phyloP scores from a whole-genome alignment of 2,113 vertebrate genomes.

The Otus sunia region DNA sequence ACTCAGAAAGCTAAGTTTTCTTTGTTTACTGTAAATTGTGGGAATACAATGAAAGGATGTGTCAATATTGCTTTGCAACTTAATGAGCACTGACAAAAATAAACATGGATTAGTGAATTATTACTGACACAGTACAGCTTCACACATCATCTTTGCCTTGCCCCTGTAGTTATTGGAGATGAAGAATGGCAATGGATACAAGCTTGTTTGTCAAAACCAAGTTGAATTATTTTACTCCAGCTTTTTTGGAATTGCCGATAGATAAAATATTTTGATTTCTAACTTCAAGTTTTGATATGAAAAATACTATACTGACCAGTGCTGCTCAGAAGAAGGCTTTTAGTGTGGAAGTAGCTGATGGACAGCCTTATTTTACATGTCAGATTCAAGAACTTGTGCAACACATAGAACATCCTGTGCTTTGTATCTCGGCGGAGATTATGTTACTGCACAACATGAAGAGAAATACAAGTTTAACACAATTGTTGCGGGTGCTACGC shows the following conservation, averaged over 20 bases:
- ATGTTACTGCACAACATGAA: neutral
- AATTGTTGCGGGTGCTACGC: accelerated
- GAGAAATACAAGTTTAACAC: neutral
- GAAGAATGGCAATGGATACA: neutral
- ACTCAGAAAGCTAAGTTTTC: neutral
- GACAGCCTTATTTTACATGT: neutral
- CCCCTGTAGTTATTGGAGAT: neutral
- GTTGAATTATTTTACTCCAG: neutral
- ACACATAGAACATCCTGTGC: neutral
- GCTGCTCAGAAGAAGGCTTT: neutral
- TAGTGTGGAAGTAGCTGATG: neutral
- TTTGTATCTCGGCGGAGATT: neutral
- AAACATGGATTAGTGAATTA: neutral
- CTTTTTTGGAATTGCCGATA: neutral
- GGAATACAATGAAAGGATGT: neutral
- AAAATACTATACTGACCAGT: neutral
- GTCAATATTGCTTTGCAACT: neutral
- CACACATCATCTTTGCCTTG: neutral
- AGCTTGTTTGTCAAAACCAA: neutral
- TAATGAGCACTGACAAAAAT: neutral
- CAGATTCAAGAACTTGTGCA: neutral
- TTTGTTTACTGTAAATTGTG: neutral
- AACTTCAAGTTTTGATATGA: neutral
- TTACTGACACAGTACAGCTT: neutral
- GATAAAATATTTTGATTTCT: neutral